Percentiles rank a stretch among this genome's conserved stretches.
Conservation (phyloP, 1,140 invertebrate species). For the Elymnias hypermnestra region DNA sequence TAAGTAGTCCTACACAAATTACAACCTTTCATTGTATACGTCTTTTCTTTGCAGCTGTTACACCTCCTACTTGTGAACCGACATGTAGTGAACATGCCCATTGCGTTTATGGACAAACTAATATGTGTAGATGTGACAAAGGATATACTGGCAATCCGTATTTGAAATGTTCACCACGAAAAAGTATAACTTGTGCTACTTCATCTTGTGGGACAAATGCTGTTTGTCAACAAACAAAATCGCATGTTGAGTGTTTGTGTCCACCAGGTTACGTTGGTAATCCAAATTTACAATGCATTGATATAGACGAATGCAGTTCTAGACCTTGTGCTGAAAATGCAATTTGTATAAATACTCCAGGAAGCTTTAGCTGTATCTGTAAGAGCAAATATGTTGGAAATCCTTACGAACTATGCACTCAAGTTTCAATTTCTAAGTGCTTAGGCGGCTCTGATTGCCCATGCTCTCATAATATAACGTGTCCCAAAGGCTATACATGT, state of each 20-base stretch:
- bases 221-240: constrained; percentile 84
- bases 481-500: constrained; percentile 86
- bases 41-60: constrained; percentile 79
- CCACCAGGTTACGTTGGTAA: constrained; percentile 89
- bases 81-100: constrained; percentile 88
- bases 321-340: constrained; percentile 91
- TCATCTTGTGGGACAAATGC: constrained; percentile 87
- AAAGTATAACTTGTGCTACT: constrained; percentile 83
- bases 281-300: constrained; percentile 89
- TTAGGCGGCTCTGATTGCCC: constrained; percentile 81
- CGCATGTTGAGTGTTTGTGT: constrained; percentile 88
- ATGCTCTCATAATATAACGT: constrained; percentile 82
- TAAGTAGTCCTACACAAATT: no score
- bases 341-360: constrained; percentile 91
- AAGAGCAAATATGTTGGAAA: constrained; percentile 88
- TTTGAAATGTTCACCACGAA: constrained; percentile 83
- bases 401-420: constrained; percentile 87
- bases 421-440: constrained; percentile 81
- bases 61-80: constrained; percentile 87
- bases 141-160: constrained; percentile 93
- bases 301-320: constrained; percentile 89
- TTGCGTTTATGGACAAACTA: constrained; percentile 87
- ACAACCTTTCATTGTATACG: no score
- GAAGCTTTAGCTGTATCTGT: constrained; percentile 92
- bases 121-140: constrained; percentile 89